Evolutionary conservation across 2,888 invertebrate species (phyloP).

Genomic region (Melieria picta): DNA sequence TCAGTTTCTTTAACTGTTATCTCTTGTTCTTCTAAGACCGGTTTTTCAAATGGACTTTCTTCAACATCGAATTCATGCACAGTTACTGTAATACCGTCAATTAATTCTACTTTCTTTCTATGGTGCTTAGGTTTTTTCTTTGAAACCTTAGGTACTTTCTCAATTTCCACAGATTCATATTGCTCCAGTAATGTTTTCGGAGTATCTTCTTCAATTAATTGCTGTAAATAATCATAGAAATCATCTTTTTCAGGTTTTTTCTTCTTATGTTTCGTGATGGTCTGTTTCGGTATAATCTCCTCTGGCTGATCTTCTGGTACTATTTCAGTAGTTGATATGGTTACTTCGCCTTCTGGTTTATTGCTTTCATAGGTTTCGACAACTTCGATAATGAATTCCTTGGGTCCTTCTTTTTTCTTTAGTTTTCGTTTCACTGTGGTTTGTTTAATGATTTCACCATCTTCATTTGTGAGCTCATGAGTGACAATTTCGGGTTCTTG

Average conservation of each 20-base stretch:
- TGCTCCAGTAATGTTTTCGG: slow-evolving; percentile 62
- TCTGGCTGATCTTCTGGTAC: slow-evolving; percentile 42
- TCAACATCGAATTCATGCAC: slow-evolving; percentile 54
- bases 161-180: slow-evolving; percentile 58
- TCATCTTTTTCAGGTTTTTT: slow-evolving; percentile 56
- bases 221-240: slow-evolving; percentile 55
- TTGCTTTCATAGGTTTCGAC: slow-evolving; percentile 57
- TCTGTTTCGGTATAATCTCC: background rate
- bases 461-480: slow-evolving; percentile 61
- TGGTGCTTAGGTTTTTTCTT: slow-evolving; percentile 61
- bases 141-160: slow-evolving; percentile 58
- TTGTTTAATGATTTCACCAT: slow-evolving; percentile 56
- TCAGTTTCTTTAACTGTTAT: slow-evolving; percentile 48
- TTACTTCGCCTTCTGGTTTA: slow-evolving; percentile 4
- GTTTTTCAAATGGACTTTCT: slow-evolving; percentile 49
- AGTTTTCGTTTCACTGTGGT: slow-evolving; percentile 60
- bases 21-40: slow-evolving; percentile 48
- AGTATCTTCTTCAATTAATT: slow-evolving; percentile 60
- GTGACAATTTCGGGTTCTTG: slow-evolving; percentile 60
- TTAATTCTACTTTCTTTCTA: slow-evolving; percentile 56
- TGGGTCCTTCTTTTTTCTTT: slow-evolving; percentile 64
- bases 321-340: slow-evolving; percentile 49
- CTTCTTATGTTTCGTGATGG: slow-evolving; percentile 51
- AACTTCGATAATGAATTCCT: slow-evolving; percentile 65
- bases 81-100: slow-evolving; percentile 54